Base-by-base conservation (phyloP, 2,888 invertebrate genomes). In the Cyclophora albipunctata region DNA sequence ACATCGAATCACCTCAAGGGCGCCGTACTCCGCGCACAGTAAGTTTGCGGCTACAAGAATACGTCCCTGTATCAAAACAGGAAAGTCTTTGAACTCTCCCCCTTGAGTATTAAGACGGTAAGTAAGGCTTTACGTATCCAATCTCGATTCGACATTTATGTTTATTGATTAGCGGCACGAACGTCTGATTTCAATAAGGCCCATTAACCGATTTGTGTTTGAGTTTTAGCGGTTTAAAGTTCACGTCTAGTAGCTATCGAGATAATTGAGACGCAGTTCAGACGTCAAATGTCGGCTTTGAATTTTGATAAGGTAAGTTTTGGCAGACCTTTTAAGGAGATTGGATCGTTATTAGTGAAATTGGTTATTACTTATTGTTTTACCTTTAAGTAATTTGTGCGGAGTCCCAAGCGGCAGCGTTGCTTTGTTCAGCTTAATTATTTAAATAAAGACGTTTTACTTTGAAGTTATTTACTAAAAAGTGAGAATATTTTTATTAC, bases 141-240 rank as follows among this genome's bases (percentile, higher is more conserved):
- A 70, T 76, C 80, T 73, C 71, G 72, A 77, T 76, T 71, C 69
- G 81, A 82, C 83, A 69, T 84, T 85, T 82, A 84, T 84, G 81
- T 79, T 79, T 84, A 86, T 87, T 83, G 86, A 85, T 84, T 81
- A 81, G 75, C 71, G 67, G 59, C 63, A 67, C 64, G 72, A 73
- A 20, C 66, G 75, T 73, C 73, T 71, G 81, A 73, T 78, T 81
- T 78, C 82, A 84, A 81, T 82, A 71, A 75, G 81, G 78, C 78
- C 82, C 84, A 85, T 86, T 85, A 84, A 78, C 78, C 84, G 84
- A 85, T 85, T 84, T 78, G 76, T 67, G 77, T 78, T 71, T 63
- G 69, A 78, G 71, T 76, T 80, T 67, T 69, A 73, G 69, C 66
- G 63, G 72, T 71, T 73, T 71, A 71, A 79, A 82, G 76, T 84